Evolutionary conservation across 1,140 invertebrate species (phyloP), one percentile per base, ranked within the genome.

Genomic region (Eueides isabella): DNA sequence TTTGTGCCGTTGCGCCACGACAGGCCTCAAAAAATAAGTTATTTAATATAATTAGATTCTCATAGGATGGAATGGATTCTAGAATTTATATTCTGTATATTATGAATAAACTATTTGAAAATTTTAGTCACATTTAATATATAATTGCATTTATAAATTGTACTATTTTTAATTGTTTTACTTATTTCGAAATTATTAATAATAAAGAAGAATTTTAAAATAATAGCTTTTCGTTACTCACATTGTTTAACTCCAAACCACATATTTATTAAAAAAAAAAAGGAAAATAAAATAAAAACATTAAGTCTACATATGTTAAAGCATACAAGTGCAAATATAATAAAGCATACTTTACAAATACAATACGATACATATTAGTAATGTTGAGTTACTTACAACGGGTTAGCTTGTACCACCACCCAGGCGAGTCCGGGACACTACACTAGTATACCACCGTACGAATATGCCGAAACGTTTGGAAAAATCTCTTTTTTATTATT

Each of bases 341-440:
- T 44, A 61, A 64, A 61, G 62, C 63, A 30, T 48, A 55, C n/a
- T 66, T 61, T 28, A 71, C 73, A 66, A 44, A 12, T 64, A 71
- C 35, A 71, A 55, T 41, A 61, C 11, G 77, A n/a, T 41, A 55
- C 48, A 83, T 67, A 90, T 88, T 90, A 90, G 88, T 90, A 90
- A 80, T 81, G 82, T 88, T 85, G 85, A 86, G 68, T 88, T 90
- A 90, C 88, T 90, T 90, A 90, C 88, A 89, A 87, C 78, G 77
- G 78, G 81, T 88, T 90, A 88, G 84, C 75, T 75, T 80, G 84
- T 80, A 88, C 87, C 87, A 89, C 84, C 88, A 90, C 88, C 88
- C 77, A 84, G 44, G 75, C 76, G 67, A 65, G 65, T 67, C 80
- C 74, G 71, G 61, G 81, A 72, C 67, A 81, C 82, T 72, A 71